phyloP scores from a whole-genome alignment of 2,888 invertebrate species.

The Syrphus vitripennis region DNA sequence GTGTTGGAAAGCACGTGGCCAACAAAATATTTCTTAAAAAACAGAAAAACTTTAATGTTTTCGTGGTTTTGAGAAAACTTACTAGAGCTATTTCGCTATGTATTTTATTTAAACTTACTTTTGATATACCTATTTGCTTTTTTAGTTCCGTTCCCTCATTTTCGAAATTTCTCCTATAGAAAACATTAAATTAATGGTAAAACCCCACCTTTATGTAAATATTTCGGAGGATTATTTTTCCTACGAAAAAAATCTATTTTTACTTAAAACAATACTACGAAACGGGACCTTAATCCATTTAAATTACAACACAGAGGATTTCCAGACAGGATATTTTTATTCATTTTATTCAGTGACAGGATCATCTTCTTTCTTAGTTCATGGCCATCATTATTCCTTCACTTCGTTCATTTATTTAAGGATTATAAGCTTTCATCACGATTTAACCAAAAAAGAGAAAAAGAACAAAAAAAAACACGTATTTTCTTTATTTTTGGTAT shows the following conservation, averaged over 20 bases:
- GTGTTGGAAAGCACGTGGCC: no score
- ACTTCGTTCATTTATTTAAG: conserved; percentile 28
- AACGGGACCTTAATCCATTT: not conserved
- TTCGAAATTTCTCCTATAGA: no score
- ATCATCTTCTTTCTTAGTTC: not conserved
- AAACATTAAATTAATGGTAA: no score
- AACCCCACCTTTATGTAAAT: not conserved
- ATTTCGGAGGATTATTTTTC: not conserved
- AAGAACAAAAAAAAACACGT: not conserved
- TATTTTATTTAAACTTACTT: no score
- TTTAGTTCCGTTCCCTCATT: no score
- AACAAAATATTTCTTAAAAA: no score
- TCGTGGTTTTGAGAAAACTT: no score
- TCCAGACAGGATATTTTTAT: conserved; percentile 4
- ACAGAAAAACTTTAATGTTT: no score
- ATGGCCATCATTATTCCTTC: not conserved
- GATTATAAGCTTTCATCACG: conserved; percentile 44
- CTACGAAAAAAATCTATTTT: not conserved
- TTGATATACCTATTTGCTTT: no score
- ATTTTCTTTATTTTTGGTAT: not conserved
- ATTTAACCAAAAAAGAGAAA: not conserved
- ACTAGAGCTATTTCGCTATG: no score
- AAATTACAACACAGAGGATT: not conserved
- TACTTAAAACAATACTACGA: not conserved
- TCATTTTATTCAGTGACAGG: conserved; percentile 4